Evolutionary conservation across 2,113 vertebrate genomes (phyloP).

Genomic region (Nycticryphes semicollaris): DNA sequence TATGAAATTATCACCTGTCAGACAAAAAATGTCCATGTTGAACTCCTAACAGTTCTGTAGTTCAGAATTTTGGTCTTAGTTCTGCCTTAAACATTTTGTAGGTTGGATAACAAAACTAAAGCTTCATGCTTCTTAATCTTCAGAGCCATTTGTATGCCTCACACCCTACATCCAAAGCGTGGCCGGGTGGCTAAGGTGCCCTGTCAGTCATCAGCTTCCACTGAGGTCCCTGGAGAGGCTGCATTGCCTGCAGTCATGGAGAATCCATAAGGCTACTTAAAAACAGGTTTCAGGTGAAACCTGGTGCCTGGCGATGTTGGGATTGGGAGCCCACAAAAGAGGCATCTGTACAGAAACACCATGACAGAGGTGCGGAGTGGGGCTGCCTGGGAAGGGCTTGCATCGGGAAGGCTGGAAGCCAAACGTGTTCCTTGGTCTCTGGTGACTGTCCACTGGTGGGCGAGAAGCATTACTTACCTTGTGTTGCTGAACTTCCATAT

Average conservation of each 20-base stretch:
- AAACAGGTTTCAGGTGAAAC: neutral
- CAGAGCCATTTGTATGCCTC: neutral
- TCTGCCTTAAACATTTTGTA: neutral
- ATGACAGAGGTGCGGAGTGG: neutral
- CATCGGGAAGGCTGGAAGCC: accelerated
- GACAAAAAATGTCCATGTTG: neutral
- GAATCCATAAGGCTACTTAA: neutral
- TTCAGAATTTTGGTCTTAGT: neutral
- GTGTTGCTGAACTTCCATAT: neutral
- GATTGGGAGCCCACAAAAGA: neutral
- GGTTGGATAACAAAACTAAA: neutral
- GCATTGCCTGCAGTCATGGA: neutral
- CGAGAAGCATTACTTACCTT: neutral
- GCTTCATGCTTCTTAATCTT: neutral
- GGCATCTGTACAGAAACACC: neutral
- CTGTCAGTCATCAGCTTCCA: neutral
- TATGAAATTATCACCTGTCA: neutral
- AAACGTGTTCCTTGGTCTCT: neutral
- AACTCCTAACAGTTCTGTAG: neutral
- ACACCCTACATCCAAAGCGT: neutral
- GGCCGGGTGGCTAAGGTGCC: neutral
- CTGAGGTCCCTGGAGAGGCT: neutral
- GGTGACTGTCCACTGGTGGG: neutral
- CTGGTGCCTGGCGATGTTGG: neutral
- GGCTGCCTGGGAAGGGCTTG: neutral